These are phyloP conservation scores for Philypnodon macrostomus DNA, from an alignment of 2,797 vertebrate genomes.

Conservation along the genomic window DNA sequence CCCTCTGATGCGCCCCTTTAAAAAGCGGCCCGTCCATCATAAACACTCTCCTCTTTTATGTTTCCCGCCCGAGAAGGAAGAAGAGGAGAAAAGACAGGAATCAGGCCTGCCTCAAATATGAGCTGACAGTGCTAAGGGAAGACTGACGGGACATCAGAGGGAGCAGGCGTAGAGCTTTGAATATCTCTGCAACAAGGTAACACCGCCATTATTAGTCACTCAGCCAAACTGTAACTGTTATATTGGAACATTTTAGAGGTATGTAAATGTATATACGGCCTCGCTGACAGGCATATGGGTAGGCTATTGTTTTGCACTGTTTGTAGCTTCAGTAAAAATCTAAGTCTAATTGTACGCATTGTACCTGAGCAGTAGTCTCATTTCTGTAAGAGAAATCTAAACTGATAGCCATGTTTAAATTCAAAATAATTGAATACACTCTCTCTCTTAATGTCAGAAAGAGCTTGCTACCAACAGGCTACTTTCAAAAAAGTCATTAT, in stretches of 20 bases:
- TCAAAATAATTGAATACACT: too few species aligned
- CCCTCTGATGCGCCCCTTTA: conserved; percentile 72
- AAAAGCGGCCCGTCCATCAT: conserved; percentile 76
- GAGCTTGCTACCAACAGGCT: too few species aligned
- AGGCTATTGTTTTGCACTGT: background rate
- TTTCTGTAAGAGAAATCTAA: too few species aligned
- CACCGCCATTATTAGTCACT: conserved; percentile 65
- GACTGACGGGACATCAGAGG: conserved; percentile 71
- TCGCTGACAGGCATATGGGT: conserved; percentile 1
- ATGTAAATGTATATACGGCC: conserved; percentile 7
- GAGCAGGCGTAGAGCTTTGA: conserved; percentile 60
- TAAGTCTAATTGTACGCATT: too few species aligned
- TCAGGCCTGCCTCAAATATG: conserved; percentile 67
- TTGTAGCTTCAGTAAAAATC: too few species aligned
- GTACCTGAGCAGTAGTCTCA: too few species aligned
- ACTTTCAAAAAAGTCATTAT: too few species aligned
- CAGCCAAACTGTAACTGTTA: conserved; percentile 38
- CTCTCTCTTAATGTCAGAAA: too few species aligned
- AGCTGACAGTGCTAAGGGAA: conserved; percentile 66
- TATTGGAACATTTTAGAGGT: conserved; percentile 39
- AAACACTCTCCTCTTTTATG: conserved; percentile 74
- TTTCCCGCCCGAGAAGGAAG: conserved; percentile 65
- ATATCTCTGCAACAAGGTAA: conserved; percentile 70
- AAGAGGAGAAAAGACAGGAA: conserved; percentile 61
- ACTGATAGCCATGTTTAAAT: too few species aligned